Conservation (phyloP, 2,113 vertebrate genomes). For the Microtus pennsylvanicus region DNA sequence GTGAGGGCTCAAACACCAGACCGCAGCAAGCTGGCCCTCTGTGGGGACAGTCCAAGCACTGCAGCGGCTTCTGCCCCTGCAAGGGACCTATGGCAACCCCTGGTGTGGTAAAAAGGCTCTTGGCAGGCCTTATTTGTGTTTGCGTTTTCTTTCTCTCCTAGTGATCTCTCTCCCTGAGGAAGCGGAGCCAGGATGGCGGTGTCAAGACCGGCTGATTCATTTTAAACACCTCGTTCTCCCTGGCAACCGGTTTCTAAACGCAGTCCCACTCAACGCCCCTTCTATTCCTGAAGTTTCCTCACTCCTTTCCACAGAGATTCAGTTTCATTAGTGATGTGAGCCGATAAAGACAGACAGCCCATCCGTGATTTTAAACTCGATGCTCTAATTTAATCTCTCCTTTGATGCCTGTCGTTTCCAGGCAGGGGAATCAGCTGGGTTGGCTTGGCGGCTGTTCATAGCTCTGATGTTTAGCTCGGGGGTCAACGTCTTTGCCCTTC, state of each 20-base stretch:
- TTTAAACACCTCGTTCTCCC: conserved; percentile 14
- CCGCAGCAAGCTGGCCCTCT: fast-evolving
- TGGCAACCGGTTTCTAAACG: neutral
- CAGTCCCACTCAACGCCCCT: conserved; percentile 31
- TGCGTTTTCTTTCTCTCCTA: neutral
- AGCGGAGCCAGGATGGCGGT: neutral
- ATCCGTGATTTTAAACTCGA: neutral
- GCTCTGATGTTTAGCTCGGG: conserved; percentile 65
- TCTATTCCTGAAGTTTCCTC: conserved; percentile 54
- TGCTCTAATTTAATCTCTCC: conserved; percentile 55
- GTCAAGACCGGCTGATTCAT: neutral
- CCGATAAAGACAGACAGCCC: conserved; percentile 70
- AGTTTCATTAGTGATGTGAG: conserved; percentile 58
- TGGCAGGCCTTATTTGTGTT: neutral
- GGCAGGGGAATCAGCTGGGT: conserved; percentile 21
- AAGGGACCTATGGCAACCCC: fast-evolving
- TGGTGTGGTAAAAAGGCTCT: neutral
- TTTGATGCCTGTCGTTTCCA: conserved; percentile 52
- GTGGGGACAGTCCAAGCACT: fast-evolving
- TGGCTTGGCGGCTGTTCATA: conserved; percentile 67
- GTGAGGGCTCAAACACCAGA: neutral
- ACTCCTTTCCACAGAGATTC: conserved; percentile 20
- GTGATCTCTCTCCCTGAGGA: neutral
- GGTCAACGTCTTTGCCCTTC: conserved; percentile 68
- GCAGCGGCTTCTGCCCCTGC: neutral